These are phyloP conservation scores for Dinothrombium tinctorium DNA, from an alignment of 1,140 invertebrate genomes.

Conservation along the genomic window DNA sequence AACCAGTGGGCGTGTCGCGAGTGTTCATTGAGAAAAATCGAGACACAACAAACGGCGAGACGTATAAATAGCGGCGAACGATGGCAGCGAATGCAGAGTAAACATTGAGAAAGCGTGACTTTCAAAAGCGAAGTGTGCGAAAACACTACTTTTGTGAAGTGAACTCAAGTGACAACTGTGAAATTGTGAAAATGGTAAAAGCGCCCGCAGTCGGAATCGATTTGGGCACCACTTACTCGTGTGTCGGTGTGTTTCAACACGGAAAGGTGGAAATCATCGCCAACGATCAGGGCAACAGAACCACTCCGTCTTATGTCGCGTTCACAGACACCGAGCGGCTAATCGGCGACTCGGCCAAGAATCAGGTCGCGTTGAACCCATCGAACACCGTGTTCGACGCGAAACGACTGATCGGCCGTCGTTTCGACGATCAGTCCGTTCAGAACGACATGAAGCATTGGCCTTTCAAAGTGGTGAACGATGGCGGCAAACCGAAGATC, in stretches of 20 bases:
- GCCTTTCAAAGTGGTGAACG: constrained; percentile 74
- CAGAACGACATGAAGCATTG: constrained; percentile 90
- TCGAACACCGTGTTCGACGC: constrained; percentile 27
- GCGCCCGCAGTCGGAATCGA: constrained; percentile 25
- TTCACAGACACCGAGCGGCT: constrained; percentile 91
- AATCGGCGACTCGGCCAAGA: constrained; percentile 90
- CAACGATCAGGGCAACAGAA: constrained; percentile 90
- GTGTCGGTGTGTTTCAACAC: constrained; percentile 31
- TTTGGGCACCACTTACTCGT: constrained; percentile 29
- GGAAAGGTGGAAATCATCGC: constrained; percentile 94
- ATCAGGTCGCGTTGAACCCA: constrained; percentile 35
- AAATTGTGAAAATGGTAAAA: constrained; percentile 11
- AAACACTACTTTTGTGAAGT: too few species aligned
- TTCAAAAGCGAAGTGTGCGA: too few species aligned
- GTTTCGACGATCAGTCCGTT: constrained; percentile 66
- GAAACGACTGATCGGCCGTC: constrained; percentile 66
- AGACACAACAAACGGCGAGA: too few species aligned
- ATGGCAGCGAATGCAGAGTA: too few species aligned
- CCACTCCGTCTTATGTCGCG: constrained; percentile 87
- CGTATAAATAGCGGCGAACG: too few species aligned
- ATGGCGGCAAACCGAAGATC: constrained; percentile 62
- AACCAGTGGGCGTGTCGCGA: too few species aligned
- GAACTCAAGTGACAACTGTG: too few species aligned
- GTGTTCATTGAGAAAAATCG: too few species aligned
- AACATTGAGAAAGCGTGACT: too few species aligned